Evolutionary conservation across 2,113 vertebrate species (phyloP).

Genomic region (Phyllopteryx taeniolatus): DNA sequence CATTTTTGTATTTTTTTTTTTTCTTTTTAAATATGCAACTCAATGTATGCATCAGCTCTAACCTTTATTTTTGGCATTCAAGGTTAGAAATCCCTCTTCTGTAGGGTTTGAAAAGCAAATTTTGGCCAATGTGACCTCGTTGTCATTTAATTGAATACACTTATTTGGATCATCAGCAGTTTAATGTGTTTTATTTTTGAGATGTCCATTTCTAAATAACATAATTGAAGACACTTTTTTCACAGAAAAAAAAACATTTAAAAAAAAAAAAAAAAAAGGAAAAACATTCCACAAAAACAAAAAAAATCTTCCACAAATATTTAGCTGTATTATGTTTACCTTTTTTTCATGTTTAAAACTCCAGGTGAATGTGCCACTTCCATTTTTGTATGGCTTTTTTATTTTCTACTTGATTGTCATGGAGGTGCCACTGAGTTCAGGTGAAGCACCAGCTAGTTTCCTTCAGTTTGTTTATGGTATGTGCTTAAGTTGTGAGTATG

Average conservation of each 20-base stretch:
- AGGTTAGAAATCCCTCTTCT: conserved; percentile 29
- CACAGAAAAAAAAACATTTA: conserved; percentile 23
- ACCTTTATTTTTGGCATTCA: conserved; percentile 45
- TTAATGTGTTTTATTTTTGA: neutral
- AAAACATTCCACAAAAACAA: conserved; percentile 71
- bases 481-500: conserved; percentile 41
- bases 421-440: conserved; percentile 71
- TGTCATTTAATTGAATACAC: conserved; percentile 26
- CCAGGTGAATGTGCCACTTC: conserved; percentile 72
- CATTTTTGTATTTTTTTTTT: conserved; percentile 1
- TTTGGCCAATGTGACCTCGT: conserved; percentile 26
- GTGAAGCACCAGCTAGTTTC: conserved; percentile 62
- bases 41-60: conserved; percentile 29
- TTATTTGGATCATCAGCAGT: conserved; percentile 25
- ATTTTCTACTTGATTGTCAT: conserved; percentile 58
- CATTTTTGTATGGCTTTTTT: conserved; percentile 48
- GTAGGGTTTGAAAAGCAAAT: conserved; percentile 56
- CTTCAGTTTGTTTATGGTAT: conserved; percentile 21
- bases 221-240: conserved; percentile 13
- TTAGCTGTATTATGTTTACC: conserved; percentile 70
- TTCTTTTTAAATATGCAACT: conserved; percentile 11
- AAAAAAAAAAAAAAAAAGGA: conserved; percentile 49
- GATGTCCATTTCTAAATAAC: conserved; percentile 22
- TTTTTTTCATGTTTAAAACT: conserved; percentile 66
- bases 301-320: conserved; percentile 61